Evolutionary conservation across 2,888 invertebrate species (phyloP).

Genomic region (Pollenia labialis): DNA sequence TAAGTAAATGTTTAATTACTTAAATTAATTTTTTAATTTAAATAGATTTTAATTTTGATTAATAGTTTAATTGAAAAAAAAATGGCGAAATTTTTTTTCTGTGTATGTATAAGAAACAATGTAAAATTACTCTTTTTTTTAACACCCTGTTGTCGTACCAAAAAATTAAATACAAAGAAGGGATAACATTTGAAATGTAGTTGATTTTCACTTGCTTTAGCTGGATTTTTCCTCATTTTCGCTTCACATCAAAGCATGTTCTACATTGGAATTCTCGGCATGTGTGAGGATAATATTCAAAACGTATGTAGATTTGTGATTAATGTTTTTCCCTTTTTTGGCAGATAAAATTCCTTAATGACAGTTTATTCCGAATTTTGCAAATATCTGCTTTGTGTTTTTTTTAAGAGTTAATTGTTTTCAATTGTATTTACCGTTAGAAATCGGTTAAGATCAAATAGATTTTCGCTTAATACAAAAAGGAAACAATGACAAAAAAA

Average conservation of each 20-base stretch:
- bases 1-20: too few relatives aligned
- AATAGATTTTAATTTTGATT: neutral
- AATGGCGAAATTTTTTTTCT: neutral
- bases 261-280: constrained; percentile 33
- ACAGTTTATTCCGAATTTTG: constrained; percentile 41
- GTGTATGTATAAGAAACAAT: neutral
- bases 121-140: neutral
- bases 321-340: constrained; percentile 40
- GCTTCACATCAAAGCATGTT: constrained; percentile 37
- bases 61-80: neutral
- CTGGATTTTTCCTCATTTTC: constrained; percentile 35
- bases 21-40: too few relatives aligned
- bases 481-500: too few relatives aligned
- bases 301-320: constrained; percentile 28
- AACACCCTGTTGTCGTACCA: neutral
- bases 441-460: too few relatives aligned
- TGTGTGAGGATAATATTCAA: neutral
- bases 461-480: too few relatives aligned
- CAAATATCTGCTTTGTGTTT: neutral
- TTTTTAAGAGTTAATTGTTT: too few relatives aligned
- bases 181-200: constrained; percentile 31
- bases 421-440: too few relatives aligned
- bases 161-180: neutral
- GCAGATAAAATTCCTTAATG: constrained; percentile 50
- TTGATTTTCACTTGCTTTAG: constrained; percentile 55